These are phyloP conservation scores for Anhinga anhinga DNA, from an alignment of 2,113 vertebrate species.

Conservation along the genomic window DNA sequence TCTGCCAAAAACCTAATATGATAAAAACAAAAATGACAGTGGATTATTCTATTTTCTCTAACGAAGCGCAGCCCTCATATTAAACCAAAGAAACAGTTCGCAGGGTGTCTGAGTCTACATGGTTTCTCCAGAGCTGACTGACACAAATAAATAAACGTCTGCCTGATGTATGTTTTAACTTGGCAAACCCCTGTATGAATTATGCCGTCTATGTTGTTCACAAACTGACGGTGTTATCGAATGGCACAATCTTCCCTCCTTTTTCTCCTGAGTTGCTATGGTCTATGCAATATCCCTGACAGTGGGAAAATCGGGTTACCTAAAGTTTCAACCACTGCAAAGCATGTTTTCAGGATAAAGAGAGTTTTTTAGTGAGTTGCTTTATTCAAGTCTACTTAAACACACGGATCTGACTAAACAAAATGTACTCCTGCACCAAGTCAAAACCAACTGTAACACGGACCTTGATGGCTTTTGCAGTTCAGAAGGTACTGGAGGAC, in stretches of 20 bases:
- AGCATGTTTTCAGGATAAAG: neutral
- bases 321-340: neutral
- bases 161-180: neutral
- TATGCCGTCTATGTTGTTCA: neutral
- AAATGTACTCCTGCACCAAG: neutral
- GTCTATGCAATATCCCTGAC: neutral
- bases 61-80: neutral
- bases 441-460: neutral
- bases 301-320: neutral
- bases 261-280: neutral
- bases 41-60: constrained; percentile 64
- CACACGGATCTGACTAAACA: fast-evolving
- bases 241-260: neutral
- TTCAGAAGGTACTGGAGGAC: neutral
- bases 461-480: neutral
- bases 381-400: neutral
- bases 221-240: neutral
- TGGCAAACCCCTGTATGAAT: neutral
- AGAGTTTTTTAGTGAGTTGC: neutral
- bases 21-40: constrained; percentile 62
- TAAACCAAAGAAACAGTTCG: constrained; percentile 27
- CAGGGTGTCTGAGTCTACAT: neutral
- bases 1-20: constrained; percentile 48
- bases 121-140: constrained; percentile 8
- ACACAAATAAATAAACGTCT: neutral